These are phyloP conservation scores for Todus mexicanus DNA, from an alignment of 2,797 vertebrate genomes.

Conservation along the genomic window DNA sequence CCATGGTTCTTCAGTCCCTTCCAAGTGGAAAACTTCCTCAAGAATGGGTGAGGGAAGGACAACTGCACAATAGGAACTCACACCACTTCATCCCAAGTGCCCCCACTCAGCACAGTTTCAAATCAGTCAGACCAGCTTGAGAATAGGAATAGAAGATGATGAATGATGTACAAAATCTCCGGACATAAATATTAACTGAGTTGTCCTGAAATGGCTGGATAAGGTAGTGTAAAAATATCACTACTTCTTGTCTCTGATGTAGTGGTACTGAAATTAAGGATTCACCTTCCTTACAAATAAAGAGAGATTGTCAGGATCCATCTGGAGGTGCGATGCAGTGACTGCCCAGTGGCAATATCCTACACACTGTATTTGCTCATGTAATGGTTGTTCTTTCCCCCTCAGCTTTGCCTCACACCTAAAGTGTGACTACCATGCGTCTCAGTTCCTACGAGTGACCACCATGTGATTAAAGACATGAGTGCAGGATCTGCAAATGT, in stretches of 20 bases:
- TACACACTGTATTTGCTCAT: not conserved
- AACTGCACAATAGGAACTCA: conserved; percentile 9
- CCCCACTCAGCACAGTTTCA: not conserved
- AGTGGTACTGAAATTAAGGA: not conserved
- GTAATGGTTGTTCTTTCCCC: not conserved
- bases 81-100: not conserved
- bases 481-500: not conserved
- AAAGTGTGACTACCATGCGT: not conserved
- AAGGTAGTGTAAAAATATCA: not conserved
- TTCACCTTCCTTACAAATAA: not conserved
- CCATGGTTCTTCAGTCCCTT: not conserved
- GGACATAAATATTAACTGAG: not conserved
- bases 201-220: conserved; percentile 9
- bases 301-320: not conserved
- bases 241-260: not conserved
- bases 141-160: not conserved
- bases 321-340: not conserved
- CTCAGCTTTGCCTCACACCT: not conserved
- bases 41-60: not conserved
- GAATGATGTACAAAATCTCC: not conserved
- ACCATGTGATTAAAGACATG: not conserved
- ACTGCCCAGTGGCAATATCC: not conserved
- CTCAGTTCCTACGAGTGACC: not conserved
- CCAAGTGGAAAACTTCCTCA: not conserved
- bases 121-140: not conserved